Conservation (phyloP, 2,888 invertebrate species). For the Ormyrus rosae region DNA sequence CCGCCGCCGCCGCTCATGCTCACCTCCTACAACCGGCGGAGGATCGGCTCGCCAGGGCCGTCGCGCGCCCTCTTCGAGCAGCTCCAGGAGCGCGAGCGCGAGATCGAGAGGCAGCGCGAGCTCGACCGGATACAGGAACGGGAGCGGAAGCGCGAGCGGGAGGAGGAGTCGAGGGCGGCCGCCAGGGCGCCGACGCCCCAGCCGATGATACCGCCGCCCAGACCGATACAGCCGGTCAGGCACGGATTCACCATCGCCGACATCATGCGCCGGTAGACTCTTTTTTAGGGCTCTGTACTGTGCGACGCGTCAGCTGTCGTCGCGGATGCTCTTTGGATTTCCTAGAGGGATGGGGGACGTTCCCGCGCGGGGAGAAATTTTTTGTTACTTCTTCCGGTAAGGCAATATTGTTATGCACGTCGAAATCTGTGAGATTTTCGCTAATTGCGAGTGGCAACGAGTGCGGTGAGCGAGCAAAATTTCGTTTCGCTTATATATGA, state of each 20-base stretch:
- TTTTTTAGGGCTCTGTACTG: background rate
- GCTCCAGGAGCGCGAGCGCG: constrained; percentile 68
- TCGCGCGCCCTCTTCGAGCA: constrained; percentile 70
- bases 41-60: constrained; percentile 72
- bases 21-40: constrained; percentile 69
- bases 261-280: constrained; percentile 88
- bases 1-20: constrained; percentile 72
- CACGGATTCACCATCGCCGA: constrained; percentile 94
- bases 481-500: too few relatives aligned
- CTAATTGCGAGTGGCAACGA: background rate
- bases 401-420: too few relatives aligned
- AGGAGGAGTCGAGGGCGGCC: constrained; percentile 64
- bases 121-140: constrained; percentile 65
- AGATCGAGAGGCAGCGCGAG: constrained; percentile 66
- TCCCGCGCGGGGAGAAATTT: too few relatives aligned
- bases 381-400: too few relatives aligned
- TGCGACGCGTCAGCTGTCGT: background rate
- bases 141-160: constrained; percentile 69
- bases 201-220: constrained; percentile 78
- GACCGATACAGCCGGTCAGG: constrained; percentile 80
- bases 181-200: constrained; percentile 70
- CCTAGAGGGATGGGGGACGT: background rate
- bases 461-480: too few relatives aligned
- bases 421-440: too few relatives aligned
- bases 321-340: constrained; percentile 23